Conservation (phyloP, 2,888 invertebrate genomes). For the Eilema griseolum region DNA sequence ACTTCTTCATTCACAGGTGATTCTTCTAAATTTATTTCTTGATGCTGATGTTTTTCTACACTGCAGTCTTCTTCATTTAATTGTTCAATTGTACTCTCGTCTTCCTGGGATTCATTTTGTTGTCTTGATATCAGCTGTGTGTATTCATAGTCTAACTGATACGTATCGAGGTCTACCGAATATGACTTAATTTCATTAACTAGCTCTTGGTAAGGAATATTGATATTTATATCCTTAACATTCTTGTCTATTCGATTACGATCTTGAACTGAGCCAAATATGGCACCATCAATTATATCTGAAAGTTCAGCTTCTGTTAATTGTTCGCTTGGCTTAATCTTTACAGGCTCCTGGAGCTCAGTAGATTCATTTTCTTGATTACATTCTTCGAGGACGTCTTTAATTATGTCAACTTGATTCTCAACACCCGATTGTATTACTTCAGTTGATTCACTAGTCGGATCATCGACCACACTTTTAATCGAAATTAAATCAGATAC, state of each 20-base stretch:
- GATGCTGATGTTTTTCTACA: neutral
- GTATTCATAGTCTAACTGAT: conserved; percentile 72
- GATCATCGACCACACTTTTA: neutral
- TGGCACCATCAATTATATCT: conserved; percentile 82
- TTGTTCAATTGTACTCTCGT: neutral
- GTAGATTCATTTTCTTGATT: neutral
- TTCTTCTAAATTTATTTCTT: neutral
- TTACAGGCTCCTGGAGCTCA: neutral
- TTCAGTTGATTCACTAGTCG: neutral
- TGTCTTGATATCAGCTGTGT: conserved; percentile 58
- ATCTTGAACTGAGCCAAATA: conserved; percentile 89
- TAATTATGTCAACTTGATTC: neutral
- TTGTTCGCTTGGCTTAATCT: conserved; percentile 11
- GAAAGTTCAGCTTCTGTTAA: conserved; percentile 57
- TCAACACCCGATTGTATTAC: neutral
- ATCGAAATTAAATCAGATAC: neutral
- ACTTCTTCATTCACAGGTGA: conserved; percentile 7
- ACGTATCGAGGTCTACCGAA: conserved; percentile 68
- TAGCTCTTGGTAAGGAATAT: conserved; percentile 71
- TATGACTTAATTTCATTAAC: conserved; percentile 75
- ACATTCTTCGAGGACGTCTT: neutral
- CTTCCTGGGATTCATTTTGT: conserved; percentile 34
- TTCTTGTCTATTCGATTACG: conserved; percentile 67
- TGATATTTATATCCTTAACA: conserved; percentile 38
- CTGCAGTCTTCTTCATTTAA: neutral